Evolutionary conservation across 2,113 vertebrate species (phyloP), one percentile per base, ranked within the genome.

Genomic region (Myotis davidii): DNA sequence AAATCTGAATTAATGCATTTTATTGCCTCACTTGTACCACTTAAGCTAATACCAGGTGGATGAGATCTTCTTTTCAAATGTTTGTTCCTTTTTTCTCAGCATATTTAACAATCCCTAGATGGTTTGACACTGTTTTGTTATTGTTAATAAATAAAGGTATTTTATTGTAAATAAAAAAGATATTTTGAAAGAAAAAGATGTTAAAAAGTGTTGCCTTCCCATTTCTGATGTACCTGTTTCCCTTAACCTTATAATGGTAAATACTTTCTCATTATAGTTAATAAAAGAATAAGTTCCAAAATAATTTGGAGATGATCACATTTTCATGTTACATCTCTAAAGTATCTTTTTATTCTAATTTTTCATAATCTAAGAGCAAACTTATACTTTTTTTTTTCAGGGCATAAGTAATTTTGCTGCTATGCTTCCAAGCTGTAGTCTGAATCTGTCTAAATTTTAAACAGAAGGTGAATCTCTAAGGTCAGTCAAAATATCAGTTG

Each of bases 391-490:
- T 32, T 76, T 64, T 79, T 4, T 82, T 39, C 21, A 85, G 93
- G 48, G 1, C 65, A 72, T 96, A 97, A 94, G 61, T 95, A 67
- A 91, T 45, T 64, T 23, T 95, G 91, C 48, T 67, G 73, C 45
- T 96, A 92, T 97, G 76, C 29, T 76, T 89, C 29, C 21, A 85
- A 20, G 91, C 39, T 94, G 27, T 93, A 93, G 61, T 88, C 1
- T 6, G 65, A 97, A 69, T 96, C 48, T 72, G 78, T n/a, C 13
- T 48, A 67, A 91, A 13, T 92, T 95, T 96, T 97, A 96, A 97
- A 84, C 21, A 37, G 73, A 97, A 88, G 23, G 23, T 48, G 34
- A 94, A 27, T 37, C 91, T 91, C 64, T 96, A 65, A 95, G 67
- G 86, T 96, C 20, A 32, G 65, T 86, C 74, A 59, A 87, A 90